Percentiles rank a stretch among this genome's conserved stretches.
phyloP scores from a whole-genome alignment of 2,888 invertebrate genomes.

The Brachyopa scutellaris region DNA sequence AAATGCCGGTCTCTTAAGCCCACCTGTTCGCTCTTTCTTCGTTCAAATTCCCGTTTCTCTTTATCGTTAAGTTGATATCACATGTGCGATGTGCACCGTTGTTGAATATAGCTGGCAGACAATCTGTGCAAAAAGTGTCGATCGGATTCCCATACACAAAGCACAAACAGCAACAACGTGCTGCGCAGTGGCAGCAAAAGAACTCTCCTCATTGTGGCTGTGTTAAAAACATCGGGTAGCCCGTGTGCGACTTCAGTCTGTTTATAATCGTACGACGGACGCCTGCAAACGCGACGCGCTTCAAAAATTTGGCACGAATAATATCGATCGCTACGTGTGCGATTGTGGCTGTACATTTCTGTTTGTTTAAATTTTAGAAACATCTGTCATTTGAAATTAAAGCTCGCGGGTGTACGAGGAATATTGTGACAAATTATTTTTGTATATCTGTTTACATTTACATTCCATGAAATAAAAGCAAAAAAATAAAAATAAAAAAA shows the following conservation, averaged over 20 bases:
- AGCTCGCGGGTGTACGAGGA: neutral
- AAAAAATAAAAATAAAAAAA: constrained; percentile 4
- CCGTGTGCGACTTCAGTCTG: constrained; percentile 55
- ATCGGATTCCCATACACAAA: constrained; percentile 44
- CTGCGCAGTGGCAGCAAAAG: constrained; percentile 30
- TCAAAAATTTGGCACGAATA: neutral
- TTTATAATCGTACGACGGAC: constrained; percentile 45
- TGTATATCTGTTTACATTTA: no score
- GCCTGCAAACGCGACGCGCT: constrained; percentile 27
- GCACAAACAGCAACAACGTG: neutral
- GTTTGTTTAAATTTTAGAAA: neutral
- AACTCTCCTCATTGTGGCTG: constrained; percentile 35
- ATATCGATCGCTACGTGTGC: constrained; percentile 14
- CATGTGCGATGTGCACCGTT: constrained; percentile 13
- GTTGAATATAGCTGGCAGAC: constrained; percentile 1
- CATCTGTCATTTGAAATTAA: neutral
- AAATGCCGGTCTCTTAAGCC: constrained; percentile 68
- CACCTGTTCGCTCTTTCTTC: constrained; percentile 41
- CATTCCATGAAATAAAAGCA: neutral
- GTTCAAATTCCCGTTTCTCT: constrained; percentile 29
- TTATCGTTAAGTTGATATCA: constrained; percentile 56
- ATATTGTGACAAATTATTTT: neutral
- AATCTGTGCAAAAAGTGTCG: constrained; percentile 52
- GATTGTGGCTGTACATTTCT: neutral
- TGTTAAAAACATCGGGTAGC: constrained; percentile 56